Evolutionary conservation across 92 coral and sea anemone species (phyloP), one percentile per base, ranked within the genome.

Genomic region (Meandrina meandrites): DNA sequence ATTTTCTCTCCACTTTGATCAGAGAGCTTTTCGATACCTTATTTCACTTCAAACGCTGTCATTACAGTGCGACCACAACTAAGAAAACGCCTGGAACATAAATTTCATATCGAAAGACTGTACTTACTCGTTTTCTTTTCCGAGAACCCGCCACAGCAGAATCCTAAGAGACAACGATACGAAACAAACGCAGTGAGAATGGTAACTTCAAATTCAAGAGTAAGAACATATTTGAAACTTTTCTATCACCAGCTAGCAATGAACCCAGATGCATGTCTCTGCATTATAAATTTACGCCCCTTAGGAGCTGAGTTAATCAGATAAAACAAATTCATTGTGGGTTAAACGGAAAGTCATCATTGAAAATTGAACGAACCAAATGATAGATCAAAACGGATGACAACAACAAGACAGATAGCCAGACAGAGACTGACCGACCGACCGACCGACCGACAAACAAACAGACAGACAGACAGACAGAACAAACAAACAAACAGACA

Each of bases 121-220:
- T 32, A 64, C 88, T 85, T 45, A 85, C 88, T 85, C 88, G 75
- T 67, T 85, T 85, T 64, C 88, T 85, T 48, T 85, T 85, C 64
- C 88, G 88, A 31, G 88, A 62, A 13, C 88, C 88, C 19, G 82
- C 15, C 76, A 64, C 82, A 77, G 66, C 62, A 32, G 88, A 85
- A 85, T 67, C 82, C 88, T 85, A 34, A 0, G 62, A 85, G 36
- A 50, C 32, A 85, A 32, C 32, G n/a, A n/a, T 22, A 15, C 17
- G 57, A 62, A 31, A 42, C 40, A 42, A 75, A 22, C 78, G 53
- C 73, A 68, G 12, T 68, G 32, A 68, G 35, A n/a, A 28, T 68
- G 15, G 35, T 28, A 11, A 32, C n/a, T 68, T 12, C 1, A 68
- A 68, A 68, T 27, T 32, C 15, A 28, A 11, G 37, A n/a, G 37